Conservation (phyloP, 2,888 invertebrate genomes). For the Aplocera efformata region DNA sequence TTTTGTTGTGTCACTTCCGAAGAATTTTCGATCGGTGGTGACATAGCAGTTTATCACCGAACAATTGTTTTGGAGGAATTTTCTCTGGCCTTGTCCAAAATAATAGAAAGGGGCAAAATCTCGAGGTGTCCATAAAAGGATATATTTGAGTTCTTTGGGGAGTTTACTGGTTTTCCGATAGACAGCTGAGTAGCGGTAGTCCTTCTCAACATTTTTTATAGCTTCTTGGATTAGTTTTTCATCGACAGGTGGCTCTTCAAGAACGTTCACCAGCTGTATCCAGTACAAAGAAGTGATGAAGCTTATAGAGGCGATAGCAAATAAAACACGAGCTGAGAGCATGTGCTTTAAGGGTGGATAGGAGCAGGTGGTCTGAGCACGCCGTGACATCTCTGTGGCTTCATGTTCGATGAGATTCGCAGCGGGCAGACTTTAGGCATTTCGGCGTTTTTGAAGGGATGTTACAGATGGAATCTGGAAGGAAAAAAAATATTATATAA, state of each 20-base stretch:
- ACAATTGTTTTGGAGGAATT: constrained; percentile 60
- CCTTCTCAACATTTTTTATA: constrained; percentile 49
- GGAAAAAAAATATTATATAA: neutral
- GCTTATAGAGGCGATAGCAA: constrained; percentile 43
- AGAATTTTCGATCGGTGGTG: constrained; percentile 44
- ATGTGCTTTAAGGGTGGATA: constrained; percentile 35
- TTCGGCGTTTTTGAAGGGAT: constrained; percentile 12
- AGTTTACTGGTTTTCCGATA: constrained; percentile 49
- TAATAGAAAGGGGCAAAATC: constrained; percentile 53
- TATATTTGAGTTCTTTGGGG: constrained; percentile 52
- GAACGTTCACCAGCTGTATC: constrained; percentile 39
- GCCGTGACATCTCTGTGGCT: constrained; percentile 25
- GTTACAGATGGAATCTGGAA: constrained; percentile 23
- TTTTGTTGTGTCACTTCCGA: constrained; percentile 44
- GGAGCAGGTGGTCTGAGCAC: constrained; percentile 12
- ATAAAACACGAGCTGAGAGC: constrained; percentile 42
- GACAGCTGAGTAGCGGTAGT: constrained; percentile 53
- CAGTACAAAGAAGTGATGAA: constrained; percentile 45
- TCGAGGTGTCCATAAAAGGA: constrained; percentile 55
- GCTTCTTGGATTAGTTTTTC: constrained; percentile 50
- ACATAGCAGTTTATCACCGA: constrained; percentile 58
- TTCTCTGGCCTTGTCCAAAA: constrained; percentile 50
- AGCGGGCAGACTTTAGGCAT: constrained; percentile 18
- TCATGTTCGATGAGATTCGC: constrained; percentile 38
- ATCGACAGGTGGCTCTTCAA: constrained; percentile 24